Conservation (phyloP, 2,113 vertebrate species). For the Sminthopsis crassicaudata region DNA sequence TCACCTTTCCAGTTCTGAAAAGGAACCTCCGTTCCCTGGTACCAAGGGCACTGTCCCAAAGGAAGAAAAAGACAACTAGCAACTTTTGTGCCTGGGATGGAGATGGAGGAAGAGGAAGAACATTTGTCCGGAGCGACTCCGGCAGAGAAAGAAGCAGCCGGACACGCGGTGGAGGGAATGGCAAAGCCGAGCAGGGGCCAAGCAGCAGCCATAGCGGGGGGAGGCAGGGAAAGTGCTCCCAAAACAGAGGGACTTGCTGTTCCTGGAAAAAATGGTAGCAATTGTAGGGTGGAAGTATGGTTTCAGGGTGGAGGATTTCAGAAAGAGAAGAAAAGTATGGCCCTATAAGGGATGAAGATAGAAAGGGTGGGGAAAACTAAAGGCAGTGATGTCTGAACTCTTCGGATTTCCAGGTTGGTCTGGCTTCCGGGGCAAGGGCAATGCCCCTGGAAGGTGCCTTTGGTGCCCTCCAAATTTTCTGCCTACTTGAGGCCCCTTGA, state of each 20-base stretch:
- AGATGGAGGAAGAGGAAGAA: neutral
- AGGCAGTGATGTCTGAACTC: neutral
- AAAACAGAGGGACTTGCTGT: neutral
- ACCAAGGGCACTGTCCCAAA: neutral
- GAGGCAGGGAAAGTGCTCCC: neutral
- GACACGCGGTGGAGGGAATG: no score
- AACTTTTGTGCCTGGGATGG: neutral
- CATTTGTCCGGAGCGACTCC: neutral
- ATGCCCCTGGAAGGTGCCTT: neutral
- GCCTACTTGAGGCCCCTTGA: neutral
- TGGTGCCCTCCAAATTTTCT: neutral
- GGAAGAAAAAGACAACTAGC: neutral
- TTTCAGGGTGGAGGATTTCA: neutral
- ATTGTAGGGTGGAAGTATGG: neutral
- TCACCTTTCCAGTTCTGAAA: slow-evolving; percentile 31
- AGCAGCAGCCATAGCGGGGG: neutral
- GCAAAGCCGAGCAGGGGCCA: neutral
- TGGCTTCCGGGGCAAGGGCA: neutral
- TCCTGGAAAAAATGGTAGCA: neutral
- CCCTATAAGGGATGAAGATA: neutral
- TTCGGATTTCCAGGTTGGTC: neutral
- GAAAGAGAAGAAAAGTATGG: neutral
- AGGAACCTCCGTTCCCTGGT: slow-evolving; percentile 2
- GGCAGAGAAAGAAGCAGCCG: neutral
- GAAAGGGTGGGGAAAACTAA: neutral